Conservation (phyloP, 2,797 vertebrate genomes). For the Yasuhikotakia modesta region DNA sequence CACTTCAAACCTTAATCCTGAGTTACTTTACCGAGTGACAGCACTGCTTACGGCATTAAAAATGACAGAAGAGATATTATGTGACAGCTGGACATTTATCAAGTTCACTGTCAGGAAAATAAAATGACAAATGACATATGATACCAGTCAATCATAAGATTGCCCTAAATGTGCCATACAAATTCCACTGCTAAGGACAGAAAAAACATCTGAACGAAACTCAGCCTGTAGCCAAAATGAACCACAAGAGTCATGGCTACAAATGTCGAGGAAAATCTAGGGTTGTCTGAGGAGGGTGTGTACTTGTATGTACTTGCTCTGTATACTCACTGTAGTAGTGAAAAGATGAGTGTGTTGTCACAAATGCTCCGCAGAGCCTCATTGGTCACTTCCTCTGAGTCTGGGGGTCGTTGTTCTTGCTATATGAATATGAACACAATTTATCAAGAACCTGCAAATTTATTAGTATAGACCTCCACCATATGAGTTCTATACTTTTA, state of each 20-base stretch:
- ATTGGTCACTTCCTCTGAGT: constrained; percentile 81
- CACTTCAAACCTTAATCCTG: background rate
- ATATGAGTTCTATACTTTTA: too few relatives aligned
- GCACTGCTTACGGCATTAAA: background rate
- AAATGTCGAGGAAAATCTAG: background rate
- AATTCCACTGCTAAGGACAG: too few relatives aligned
- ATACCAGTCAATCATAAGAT: background rate
- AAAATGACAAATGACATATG: constrained; percentile 2
- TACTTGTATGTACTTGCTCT: background rate
- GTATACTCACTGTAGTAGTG: constrained; percentile 90
- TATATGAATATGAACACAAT: constrained; percentile 49
- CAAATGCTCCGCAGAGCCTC: constrained; percentile 84
- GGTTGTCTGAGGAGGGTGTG: constrained; percentile 5
- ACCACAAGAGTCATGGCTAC: background rate
- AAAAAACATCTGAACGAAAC: background rate
- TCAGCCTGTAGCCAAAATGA: background rate
- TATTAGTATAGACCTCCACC: too few relatives aligned
- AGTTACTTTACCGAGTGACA: background rate
- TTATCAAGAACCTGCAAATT: background rate
- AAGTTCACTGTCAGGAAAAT: background rate
- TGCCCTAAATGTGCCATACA: background rate
- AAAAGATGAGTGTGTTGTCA: constrained; percentile 89
- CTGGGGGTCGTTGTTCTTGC: constrained; percentile 68
- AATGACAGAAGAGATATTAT: background rate
- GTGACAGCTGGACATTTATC: constrained; percentile 9